Percentiles rank a stretch among this genome's conserved stretches.
Conservation (phyloP, 2,888 invertebrate genomes). For the Harpagoxenus sublaevis region DNA sequence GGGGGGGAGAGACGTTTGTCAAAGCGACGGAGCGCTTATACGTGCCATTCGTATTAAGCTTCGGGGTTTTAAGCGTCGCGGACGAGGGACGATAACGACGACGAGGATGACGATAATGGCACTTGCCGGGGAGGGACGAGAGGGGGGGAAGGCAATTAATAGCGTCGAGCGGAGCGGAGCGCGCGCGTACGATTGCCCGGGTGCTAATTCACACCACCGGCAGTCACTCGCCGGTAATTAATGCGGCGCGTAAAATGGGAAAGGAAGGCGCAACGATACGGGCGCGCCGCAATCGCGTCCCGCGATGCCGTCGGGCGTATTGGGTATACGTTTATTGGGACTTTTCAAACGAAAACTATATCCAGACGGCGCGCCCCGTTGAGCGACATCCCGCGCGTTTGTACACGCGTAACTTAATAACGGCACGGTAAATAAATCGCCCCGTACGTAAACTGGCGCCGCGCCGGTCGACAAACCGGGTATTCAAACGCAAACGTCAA, state of each 20-base stretch:
- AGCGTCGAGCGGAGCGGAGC: background rate
- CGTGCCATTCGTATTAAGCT: background rate
- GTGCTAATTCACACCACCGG: constrained; percentile 35
- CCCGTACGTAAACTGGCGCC: background rate
- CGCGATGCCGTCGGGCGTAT: background rate
- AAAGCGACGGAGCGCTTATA: background rate
- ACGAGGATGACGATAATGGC: constrained; percentile 38
- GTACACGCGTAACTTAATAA: constrained; percentile 25
- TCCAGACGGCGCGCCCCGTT: constrained; percentile 11
- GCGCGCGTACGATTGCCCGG: constrained; percentile 2
- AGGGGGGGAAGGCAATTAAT: constrained; percentile 28
- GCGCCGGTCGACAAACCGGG: constrained; percentile 20
- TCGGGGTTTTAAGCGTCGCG: constrained; percentile 3
- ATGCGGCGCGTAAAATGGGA: background rate
- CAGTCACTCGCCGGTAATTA: constrained; percentile 36
- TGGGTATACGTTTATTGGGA: background rate
- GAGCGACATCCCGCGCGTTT: background rate
- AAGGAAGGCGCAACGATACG: background rate
- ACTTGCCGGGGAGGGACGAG: background rate
- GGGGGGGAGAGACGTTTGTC: background rate
- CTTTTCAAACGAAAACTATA: constrained; percentile 21
- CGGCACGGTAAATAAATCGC: constrained; percentile 35
- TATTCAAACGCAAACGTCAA: constrained; percentile 29
- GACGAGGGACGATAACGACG: constrained; percentile 26
- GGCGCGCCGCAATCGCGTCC: background rate